Evolutionary conservation across 2,113 vertebrate species (phyloP).

Genomic region (Elanus axillaris): DNA sequence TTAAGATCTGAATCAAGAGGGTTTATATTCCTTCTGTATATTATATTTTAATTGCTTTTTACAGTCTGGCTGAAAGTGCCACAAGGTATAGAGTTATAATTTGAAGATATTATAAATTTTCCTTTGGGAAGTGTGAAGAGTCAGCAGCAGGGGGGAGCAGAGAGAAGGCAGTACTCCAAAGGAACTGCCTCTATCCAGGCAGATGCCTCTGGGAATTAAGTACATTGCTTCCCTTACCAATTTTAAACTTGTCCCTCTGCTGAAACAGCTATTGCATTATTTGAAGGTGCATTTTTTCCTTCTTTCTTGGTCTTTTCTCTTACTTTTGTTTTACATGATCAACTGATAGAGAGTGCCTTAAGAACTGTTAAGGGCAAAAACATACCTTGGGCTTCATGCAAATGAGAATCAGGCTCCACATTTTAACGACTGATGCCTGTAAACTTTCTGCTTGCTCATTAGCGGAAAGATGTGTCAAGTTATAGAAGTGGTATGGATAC

Average conservation of each 20-base stretch:
- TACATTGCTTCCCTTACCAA: not conserved
- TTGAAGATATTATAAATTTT: slow-evolving; percentile 7
- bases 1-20: slow-evolving; percentile 37
- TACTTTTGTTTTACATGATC: not conserved
- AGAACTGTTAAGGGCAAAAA: not conserved
- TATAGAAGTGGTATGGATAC: not conserved
- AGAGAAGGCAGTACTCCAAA: not conserved
- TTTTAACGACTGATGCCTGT: not conserved
- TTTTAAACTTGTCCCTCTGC: not conserved
- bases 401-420: not conserved
- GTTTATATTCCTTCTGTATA: slow-evolving; percentile 31
- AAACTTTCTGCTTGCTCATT: not conserved
- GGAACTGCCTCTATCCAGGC: not conserved
- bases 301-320: not conserved
- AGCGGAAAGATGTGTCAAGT: not conserved
- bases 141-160: not conserved
- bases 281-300: not conserved
- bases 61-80: slow-evolving; percentile 2
- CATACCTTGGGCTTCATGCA: not conserved
- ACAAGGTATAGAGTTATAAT: slow-evolving; percentile 23
- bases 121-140: not conserved
- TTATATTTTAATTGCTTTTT: slow-evolving; percentile 56
- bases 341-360: not conserved
- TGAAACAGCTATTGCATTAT: not conserved
- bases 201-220: not conserved